A percentile compares a stretch with the other conserved stretches of the same genome.
Evolutionary conservation across 2,113 vertebrate genomes (phyloP).

Genomic region (Nothocercus nigrocapillus): DNA sequence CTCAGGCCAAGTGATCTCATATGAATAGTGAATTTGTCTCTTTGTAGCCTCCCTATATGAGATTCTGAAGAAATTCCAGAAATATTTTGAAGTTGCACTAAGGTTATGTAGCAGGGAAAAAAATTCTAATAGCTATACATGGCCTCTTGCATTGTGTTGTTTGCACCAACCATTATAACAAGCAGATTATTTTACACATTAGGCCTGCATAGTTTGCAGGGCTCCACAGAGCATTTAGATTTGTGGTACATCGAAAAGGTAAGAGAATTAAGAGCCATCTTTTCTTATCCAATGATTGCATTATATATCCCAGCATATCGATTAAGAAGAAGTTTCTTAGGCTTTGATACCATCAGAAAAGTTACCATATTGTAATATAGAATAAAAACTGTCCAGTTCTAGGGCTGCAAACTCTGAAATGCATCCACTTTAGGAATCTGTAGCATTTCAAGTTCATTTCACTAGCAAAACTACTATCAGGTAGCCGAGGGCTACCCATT

Average conservation of each 20-base stretch:
- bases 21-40: slow-evolving; percentile 8
- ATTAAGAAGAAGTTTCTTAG: background rate
- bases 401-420: background rate
- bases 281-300: background rate
- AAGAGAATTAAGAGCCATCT: background rate
- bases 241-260: background rate
- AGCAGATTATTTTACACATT: background rate
- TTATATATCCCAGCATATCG: background rate
- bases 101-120: background rate
- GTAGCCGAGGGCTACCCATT: background rate
- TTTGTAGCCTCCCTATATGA: background rate
- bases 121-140: background rate
- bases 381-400: background rate
- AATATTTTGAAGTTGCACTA: background rate
- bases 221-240: background rate
- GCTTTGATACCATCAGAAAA: background rate
- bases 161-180: background rate
- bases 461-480: background rate
- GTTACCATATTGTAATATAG: background rate
- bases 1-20: slow-evolving; percentile 33
- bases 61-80: slow-evolving; percentile 31
- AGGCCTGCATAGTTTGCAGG: background rate
- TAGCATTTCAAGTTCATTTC: background rate
- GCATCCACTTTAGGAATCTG: background rate
- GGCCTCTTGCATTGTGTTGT: background rate